Base-by-base conservation (phyloP, 2,113 vertebrate genomes). In the Sula dactylatra region DNA sequence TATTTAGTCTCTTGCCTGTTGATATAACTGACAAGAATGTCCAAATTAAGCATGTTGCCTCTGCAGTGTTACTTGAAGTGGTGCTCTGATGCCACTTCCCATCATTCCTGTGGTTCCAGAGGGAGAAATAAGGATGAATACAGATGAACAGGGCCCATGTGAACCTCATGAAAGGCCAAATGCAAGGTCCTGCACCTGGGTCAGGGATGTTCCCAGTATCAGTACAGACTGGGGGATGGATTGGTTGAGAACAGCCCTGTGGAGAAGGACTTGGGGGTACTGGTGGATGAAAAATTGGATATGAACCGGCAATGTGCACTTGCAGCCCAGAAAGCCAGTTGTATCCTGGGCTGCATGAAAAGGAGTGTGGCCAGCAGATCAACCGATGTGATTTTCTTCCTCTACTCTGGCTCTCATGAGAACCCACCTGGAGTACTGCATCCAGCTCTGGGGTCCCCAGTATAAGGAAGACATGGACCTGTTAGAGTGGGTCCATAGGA, bases 251-350 rank as follows among this genome's bases (percentile, higher is more conserved):
- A 32, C 20, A 77, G 21, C 24, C 9, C 26, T 40, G 24, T 0
- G 0, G 64, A 69, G 50, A n/a, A 72, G 24, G 14, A 47, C 54
- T 54, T 49, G 16, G 18, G 42, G 17, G 8, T 21, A 13, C 11
- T 10, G 20, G 8, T 32, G n/a, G 24, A 50, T 64, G 20, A 64
- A 73, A 69, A 82, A 13, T 56, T 89, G 65, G 17, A 8, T 78
- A 29, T 25, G 34, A 80, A 15, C 66, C 0, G 0, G 13, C 20
- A 50, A 45, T 15, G n/a, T 54, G 38, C 2, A 8, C 34, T 50
- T 71, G 13, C n/a, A 81, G 40, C 16, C 32, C 18, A 34, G 58
- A 76, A 76, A 50, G 29, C 11, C 18, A 34, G 2, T 58, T 11
- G 4, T 71, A 45, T 73, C 26, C 76, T 78, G 44, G 27, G 44